A percentile compares a stretch with the other conserved stretches of the same genome.
These are phyloP conservation scores for Sigmodon hispidus DNA, from an alignment of 2,113 vertebrate genomes.

Conservation along the genomic window DNA sequence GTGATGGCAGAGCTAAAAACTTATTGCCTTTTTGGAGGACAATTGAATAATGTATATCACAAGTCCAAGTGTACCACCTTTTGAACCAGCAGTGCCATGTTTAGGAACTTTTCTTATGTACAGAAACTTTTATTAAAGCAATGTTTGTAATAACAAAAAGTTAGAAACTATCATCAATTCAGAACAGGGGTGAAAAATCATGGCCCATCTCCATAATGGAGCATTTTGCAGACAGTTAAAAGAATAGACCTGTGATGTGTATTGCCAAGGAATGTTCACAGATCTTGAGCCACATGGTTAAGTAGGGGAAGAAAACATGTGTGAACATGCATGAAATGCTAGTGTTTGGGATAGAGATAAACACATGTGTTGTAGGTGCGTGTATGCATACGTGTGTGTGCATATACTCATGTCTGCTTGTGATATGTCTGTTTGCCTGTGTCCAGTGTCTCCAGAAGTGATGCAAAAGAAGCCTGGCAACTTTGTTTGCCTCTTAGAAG, in stretches of 20 bases:
- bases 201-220: neutral
- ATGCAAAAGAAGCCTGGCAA: neutral
- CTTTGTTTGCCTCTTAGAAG: neutral
- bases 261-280: neutral
- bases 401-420: neutral
- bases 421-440: neutral
- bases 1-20: neutral
- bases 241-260: neutral
- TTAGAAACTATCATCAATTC: neutral
- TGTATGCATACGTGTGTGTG: rapidly evolving
- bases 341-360: neutral
- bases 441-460: neutral
- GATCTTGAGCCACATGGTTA: neutral
- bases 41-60: rapidly evolving
- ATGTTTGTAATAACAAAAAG: slow-evolving; percentile 19
- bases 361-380: neutral
- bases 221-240: neutral
- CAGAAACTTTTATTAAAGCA: slow-evolving; percentile 12
- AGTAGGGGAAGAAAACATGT: neutral
- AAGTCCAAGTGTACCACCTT: neutral
- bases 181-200: neutral
- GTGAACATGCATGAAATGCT: neutral
- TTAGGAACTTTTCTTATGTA: neutral
- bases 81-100: neutral
- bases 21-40: neutral